These are phyloP conservation scores for Dolomedes plantarius DNA, from an alignment of 2,888 invertebrate genomes.

Conservation along the genomic window DNA sequence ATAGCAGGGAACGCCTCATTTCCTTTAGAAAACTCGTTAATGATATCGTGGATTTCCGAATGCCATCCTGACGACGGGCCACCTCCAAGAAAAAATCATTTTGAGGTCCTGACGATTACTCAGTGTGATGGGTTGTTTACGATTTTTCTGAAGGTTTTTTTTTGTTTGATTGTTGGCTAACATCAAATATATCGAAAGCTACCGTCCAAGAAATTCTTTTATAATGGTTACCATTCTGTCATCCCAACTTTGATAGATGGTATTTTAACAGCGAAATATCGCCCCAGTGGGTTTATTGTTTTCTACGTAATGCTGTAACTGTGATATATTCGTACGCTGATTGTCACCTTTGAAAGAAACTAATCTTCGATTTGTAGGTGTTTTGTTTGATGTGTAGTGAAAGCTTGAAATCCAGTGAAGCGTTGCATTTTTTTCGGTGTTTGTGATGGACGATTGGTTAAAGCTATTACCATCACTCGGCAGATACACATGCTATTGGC, in stretches of 20 bases:
- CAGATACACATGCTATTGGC: too few species aligned
- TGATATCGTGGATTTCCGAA: neutral
- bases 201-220: constrained; percentile 3
- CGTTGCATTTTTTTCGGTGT: too few species aligned
- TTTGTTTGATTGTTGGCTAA: constrained; percentile 15
- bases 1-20: constrained; percentile 46
- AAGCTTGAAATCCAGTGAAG: too few species aligned
- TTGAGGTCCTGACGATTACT: constrained; percentile 35
- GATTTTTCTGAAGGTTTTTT: neutral
- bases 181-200: constrained; percentile 25
- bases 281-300: too few species aligned
- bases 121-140: too few species aligned
- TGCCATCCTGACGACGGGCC: too few species aligned
- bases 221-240: constrained; percentile 35
- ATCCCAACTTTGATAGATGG: constrained; percentile 35
- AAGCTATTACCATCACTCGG: too few species aligned
- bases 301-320: too few species aligned
- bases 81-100: constrained; percentile 7
- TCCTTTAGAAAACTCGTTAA: constrained; percentile 42
- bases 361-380: constrained; percentile 42
- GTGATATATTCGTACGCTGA: too few species aligned
- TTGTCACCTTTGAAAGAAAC: constrained; percentile 23
- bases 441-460: too few species aligned
- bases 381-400: too few species aligned
- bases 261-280: too few species aligned